Conservation (phyloP, 2,113 vertebrate species). For the Perccottus glenii region DNA sequence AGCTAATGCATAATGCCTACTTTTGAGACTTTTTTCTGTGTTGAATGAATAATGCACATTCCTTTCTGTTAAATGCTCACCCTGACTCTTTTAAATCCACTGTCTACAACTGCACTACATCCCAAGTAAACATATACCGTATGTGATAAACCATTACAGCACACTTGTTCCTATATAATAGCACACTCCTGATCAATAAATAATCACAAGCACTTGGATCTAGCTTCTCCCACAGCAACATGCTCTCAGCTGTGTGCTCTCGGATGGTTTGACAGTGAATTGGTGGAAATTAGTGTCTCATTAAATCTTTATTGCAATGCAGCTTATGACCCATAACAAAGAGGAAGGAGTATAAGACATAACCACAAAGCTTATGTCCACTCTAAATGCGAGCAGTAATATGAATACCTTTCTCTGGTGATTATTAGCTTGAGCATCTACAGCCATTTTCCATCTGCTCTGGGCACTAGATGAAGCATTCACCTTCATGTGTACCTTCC, state of each 20-base stretch:
- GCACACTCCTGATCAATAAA: not conserved
- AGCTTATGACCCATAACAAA: slow-evolving; percentile 35
- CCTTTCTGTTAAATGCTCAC: not conserved
- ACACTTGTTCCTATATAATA: not conserved
- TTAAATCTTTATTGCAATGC: slow-evolving; percentile 39
- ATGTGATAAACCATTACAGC: not conserved
- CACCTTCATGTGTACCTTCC: too few species aligned
- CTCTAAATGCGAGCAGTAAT: not conserved
- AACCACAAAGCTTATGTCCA: not conserved
- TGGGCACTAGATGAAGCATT: too few species aligned
- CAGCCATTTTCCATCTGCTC: too few species aligned
- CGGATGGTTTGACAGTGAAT: slow-evolving; percentile 35
- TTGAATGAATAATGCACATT: not conserved
- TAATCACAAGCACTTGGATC: not conserved
- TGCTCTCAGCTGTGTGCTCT: not conserved
- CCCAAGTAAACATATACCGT: not conserved
- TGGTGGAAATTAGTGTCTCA: slow-evolving; percentile 44
- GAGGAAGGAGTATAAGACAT: slow-evolving; percentile 4
- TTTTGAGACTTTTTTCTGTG: not conserved
- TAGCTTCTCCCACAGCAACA: not conserved
- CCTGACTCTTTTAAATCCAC: not conserved
- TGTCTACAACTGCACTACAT: not conserved
- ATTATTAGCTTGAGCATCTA: too few species aligned
- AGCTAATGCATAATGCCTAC: not conserved
- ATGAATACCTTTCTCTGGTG: too few species aligned